These are phyloP conservation scores for Urocolius indicus DNA, from an alignment of 2,113 vertebrate genomes.

Conservation along the genomic window DNA sequence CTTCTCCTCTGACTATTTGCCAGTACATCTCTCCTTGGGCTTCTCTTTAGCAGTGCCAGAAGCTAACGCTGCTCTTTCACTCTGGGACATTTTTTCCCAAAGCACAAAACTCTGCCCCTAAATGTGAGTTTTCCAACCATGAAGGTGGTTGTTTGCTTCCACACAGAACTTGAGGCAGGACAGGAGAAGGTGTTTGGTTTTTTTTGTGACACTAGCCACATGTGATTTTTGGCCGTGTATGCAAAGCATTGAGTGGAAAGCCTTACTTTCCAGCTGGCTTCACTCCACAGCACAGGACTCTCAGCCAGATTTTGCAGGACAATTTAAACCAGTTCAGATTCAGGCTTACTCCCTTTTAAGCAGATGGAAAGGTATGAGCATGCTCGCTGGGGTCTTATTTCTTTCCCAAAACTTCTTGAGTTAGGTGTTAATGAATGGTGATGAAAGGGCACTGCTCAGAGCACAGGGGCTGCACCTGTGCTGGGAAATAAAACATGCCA, in stretches of 20 bases:
- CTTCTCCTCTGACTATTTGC: background rate
- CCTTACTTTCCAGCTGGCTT: conserved; percentile 36
- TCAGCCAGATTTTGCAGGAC: conserved; percentile 41
- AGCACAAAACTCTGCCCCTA: conserved; percentile 13
- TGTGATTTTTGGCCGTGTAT: conserved; percentile 29
- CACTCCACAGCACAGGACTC: background rate
- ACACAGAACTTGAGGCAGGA: conserved; percentile 20
- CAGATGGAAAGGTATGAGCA: background rate
- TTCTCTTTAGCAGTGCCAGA: background rate
- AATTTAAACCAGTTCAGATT: background rate
- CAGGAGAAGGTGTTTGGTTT: conserved; percentile 50
- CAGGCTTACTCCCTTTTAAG: background rate
- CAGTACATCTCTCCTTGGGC: background rate
- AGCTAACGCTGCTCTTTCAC: background rate
- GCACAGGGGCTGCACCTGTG: background rate
- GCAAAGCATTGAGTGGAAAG: background rate
- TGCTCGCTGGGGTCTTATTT: background rate
- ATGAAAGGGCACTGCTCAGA: background rate
- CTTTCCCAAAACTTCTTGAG: background rate
- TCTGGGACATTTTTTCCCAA: conserved; percentile 15
- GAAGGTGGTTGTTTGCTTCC: conserved; percentile 7
- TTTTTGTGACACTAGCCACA: conserved; percentile 7
- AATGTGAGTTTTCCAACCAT: conserved; percentile 27
- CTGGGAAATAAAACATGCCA: background rate
- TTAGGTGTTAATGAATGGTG: background rate